A percentile compares a stretch with the other conserved stretches of the same genome.
Conservation (phyloP, 2,797 vertebrate genomes). For the Mionectes olivaceus region DNA sequence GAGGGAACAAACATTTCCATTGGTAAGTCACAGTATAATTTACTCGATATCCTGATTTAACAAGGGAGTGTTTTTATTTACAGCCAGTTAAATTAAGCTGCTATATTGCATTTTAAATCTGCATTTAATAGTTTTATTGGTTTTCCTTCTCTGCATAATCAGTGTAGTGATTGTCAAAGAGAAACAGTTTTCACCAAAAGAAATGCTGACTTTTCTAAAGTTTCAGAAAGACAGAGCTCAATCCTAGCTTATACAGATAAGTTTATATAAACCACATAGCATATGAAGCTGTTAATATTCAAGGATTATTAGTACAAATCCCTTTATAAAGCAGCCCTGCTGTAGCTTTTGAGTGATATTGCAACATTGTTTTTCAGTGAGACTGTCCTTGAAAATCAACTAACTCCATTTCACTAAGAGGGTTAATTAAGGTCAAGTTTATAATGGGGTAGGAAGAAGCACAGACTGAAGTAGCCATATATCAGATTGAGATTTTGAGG, state of each 20-base stretch:
- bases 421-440: constrained; percentile 80
- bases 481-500: constrained; percentile 69
- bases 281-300: constrained; percentile 68
- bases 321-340: constrained; percentile 67
- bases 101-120: neutral
- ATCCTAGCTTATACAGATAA: constrained; percentile 37
- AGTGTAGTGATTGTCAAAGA: neutral
- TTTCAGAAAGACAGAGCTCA: neutral
- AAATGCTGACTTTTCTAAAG: neutral
- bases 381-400: constrained; percentile 75
- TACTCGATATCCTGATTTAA: neutral
- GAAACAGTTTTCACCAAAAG: neutral
- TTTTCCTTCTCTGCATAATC: neutral
- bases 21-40: neutral
- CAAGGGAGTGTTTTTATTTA: neutral
- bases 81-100: neutral
- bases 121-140: neutral
- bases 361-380: constrained; percentile 73
- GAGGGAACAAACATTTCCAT: neutral
- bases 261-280: constrained; percentile 46
- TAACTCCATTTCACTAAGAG: constrained; percentile 73
- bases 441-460: constrained; percentile 68
- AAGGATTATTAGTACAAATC: constrained; percentile 75
- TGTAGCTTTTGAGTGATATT: constrained; percentile 69
- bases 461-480: constrained; percentile 49